Evolutionary conservation across 2,888 invertebrate genomes (phyloP).

Genomic region (Dryobotodes eremita): DNA sequence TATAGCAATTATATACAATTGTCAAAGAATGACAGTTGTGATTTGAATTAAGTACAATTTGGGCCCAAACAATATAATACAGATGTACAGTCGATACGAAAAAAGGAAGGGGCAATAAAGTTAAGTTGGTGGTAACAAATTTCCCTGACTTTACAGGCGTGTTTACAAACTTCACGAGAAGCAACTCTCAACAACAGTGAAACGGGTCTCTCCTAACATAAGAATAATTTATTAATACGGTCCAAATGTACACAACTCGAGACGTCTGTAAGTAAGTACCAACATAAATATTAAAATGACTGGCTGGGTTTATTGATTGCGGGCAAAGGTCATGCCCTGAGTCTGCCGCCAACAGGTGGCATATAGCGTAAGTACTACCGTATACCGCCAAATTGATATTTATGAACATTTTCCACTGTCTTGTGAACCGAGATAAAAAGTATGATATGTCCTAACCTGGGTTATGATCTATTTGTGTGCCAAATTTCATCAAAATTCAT

Average conservation of each 20-base stretch:
- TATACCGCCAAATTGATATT: conserved; percentile 38
- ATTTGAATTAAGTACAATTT: not conserved
- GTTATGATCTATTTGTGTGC: too few relatives aligned
- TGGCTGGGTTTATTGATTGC: conserved; percentile 56
- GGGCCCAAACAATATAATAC: too few relatives aligned
- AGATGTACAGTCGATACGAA: too few relatives aligned
- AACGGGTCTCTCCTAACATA: not conserved
- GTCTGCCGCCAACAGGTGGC: conserved; percentile 63
- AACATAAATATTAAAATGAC: conserved; percentile 33
- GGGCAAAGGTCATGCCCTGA: conserved; percentile 53
- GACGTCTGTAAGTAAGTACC: conserved; percentile 22
- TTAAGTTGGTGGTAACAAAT: not conserved
- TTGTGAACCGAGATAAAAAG: too few relatives aligned
- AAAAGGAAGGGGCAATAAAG: too few relatives aligned
- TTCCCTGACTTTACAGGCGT: not conserved
- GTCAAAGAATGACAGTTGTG: not conserved
- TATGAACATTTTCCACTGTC: conserved; percentile 34
- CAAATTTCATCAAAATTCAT: not conserved
- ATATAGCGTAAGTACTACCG: conserved; percentile 3
- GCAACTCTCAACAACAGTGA: not conserved
- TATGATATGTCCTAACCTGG: too few relatives aligned
- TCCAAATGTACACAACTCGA: conserved; percentile 26
- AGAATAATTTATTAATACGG: conserved; percentile 24
- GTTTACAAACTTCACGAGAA: not conserved
- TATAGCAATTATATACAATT: not conserved